Evolutionary conservation across 23 tunicate genomes (phyloP).

Genomic region (Styela clava): DNA sequence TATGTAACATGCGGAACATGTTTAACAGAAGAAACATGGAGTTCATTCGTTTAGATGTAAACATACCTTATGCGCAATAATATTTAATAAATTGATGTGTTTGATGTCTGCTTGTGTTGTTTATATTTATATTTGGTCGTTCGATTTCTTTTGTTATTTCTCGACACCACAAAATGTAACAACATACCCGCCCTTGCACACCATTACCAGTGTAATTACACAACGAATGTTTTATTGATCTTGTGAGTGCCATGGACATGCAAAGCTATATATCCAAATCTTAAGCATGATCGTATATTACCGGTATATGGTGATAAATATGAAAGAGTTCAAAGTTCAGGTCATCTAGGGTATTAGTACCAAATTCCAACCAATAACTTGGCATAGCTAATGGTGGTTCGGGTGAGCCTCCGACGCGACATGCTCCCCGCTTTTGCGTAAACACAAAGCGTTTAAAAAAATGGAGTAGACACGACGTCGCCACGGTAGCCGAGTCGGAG

Average conservation of each 20-base stretch:
- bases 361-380: not conserved
- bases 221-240: too few species aligned
- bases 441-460: conserved; percentile 11
- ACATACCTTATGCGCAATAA: too few species aligned
- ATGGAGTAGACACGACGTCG: conserved; percentile 16
- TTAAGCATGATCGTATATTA: not conserved
- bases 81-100: not conserved
- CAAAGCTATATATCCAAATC: too few species aligned
- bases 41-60: too few species aligned
- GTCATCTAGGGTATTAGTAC: not conserved
- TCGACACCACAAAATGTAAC: not conserved
- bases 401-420: not conserved
- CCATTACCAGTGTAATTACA: not conserved
- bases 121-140: not conserved
- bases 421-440: conserved; percentile 13
- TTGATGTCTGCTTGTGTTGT: not conserved
- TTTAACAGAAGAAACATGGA: too few species aligned
- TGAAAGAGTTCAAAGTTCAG: not conserved
- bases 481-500: conserved; percentile 1
- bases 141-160: not conserved
- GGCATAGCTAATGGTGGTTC: conserved; percentile 11
- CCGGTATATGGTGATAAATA: not conserved
- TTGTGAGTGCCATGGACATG: too few species aligned
- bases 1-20: too few species aligned
- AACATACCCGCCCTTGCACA: not conserved